Evolutionary conservation across 2,113 vertebrate species (phyloP), one percentile per base, ranked within the genome.

Genomic region (Nymphicus hollandicus): DNA sequence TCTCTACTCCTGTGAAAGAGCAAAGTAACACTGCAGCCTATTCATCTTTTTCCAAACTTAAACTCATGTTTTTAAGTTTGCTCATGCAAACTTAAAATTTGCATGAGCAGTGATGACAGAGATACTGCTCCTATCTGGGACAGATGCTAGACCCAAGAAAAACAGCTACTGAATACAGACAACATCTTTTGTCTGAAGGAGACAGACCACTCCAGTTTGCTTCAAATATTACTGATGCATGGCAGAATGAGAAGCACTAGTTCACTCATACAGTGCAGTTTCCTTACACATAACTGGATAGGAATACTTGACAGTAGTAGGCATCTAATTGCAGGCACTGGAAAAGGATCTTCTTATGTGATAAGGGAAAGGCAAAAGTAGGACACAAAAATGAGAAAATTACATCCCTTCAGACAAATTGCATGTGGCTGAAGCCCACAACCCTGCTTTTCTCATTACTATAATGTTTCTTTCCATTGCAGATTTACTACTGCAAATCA

Each of bases 61-160:
- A 92, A 47, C 55, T 71, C 64, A 91, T n/a, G n/a, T n/a, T n/a
- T n/a, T n/a, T n/a, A n/a, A n/a, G n/a, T n/a, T n/a, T n/a, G n/a
- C n/a, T n/a, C n/a, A n/a, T n/a, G n/a, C 79, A 81, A 78, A 77
- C 39, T 76, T 84, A 76, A 92, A 47, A 91, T 96, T 89, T 91
- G 46, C 81, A 71, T 60, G 46, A 88, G 50, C 35, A 68, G 27
- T 25, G 77, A 86, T 83, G 60, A 53, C 68, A 74, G 37, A 86
- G 68, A 90, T 46, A 66, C 39, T 60, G 68, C 60, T 85, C 37
- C 71, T 80, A 25, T 55, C 35, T 77, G 50, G 60, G 50, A 64
- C 71, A 86, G 68, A 88, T 66, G 81, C 49, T 63, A 56, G 11
- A 81, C 35, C 10, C 33, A 74, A 74, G 80, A 66, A 94, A 85